A percentile compares a stretch with the other conserved stretches of the same genome.
Evolutionary conservation across 2,888 invertebrate genomes (phyloP).

Genomic region (Isoperla grammatica): DNA sequence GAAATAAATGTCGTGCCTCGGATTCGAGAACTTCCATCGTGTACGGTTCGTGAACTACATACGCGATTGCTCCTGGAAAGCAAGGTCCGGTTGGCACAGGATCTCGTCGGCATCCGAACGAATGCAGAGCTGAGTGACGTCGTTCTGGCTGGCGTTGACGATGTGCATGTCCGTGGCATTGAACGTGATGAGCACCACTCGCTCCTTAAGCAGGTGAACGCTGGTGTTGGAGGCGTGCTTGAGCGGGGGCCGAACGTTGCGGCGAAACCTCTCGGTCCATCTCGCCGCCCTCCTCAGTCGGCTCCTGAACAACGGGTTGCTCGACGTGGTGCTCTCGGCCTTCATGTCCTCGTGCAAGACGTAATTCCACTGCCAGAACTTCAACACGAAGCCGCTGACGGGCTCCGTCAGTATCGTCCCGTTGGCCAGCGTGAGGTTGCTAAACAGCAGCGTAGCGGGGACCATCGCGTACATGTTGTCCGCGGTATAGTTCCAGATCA

Average conservation of each 20-base stretch:
- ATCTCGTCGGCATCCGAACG: constrained; percentile 42
- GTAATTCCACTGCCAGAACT: constrained; percentile 72
- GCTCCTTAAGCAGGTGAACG: constrained; percentile 51
- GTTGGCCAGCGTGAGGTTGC: constrained; percentile 44
- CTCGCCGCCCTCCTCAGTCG: constrained; percentile 10
- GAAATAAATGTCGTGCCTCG: too few relatives aligned
- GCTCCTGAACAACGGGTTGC: constrained; percentile 17
- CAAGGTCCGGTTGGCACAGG: constrained; percentile 67
- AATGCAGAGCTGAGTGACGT: constrained; percentile 66
- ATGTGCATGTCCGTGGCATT: constrained; percentile 66
- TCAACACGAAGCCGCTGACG: constrained; percentile 69
- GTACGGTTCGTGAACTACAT: too few relatives aligned
- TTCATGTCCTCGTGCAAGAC: neutral
- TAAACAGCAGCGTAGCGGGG: constrained; percentile 62
- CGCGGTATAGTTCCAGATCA: constrained; percentile 57
- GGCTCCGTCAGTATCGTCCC: constrained; percentile 40
- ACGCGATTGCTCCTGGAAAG: constrained; percentile 62
- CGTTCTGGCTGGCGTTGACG: constrained; percentile 73
- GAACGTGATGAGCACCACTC: constrained; percentile 71
- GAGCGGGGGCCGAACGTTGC: constrained; percentile 10
- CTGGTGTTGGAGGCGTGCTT: constrained; percentile 7
- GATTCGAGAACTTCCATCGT: too few relatives aligned
- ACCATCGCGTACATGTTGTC: constrained; percentile 64
- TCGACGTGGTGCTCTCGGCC: constrained; percentile 5
- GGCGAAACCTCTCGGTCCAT: neutral